Base-by-base conservation (phyloP, 2,888 invertebrate genomes). In the Athalia circularis region DNA sequence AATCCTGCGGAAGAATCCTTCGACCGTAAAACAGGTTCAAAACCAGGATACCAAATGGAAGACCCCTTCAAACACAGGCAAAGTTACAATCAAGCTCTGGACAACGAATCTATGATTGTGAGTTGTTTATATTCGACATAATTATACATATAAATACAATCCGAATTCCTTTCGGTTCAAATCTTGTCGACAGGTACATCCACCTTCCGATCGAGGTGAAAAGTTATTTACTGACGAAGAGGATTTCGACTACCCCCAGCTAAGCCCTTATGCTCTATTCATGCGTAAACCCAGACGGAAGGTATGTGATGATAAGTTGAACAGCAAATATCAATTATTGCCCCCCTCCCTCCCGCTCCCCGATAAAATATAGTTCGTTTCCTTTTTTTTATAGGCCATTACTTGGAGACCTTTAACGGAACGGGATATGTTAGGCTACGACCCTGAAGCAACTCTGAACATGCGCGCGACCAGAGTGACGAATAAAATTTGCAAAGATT, bases 401-500 rank as follows among this genome's bases (percentile, higher is more conserved):
- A 85, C 84, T 3, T 89, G 89, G 89, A 85, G 89, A 6, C 82
- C 85, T n/a, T 81, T 89, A 45, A 83, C 83, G 3, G 83, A 82
- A 76, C 78, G 79, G 2, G 89, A 89, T 57, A 80, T 89, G 59
- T 82, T 85, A 77, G 89, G 86, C 47, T 89, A 88, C 82, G 87
- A 89, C 80, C 87, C 89, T 3, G 85, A 88, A 65, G 87, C 87
- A n/a, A 88, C 85, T 29, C 82, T 90, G 4, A 82, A 86, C 77
- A 86, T 83, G 82, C 86, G 86, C 52, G 87, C 88, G 5, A 82
- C 86, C 5, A 85, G 85, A 70, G 80, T 87, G 74, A 87, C 87
- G 64, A 82, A 87, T 57, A 80, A 80, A 78, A 93, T 93, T 80
- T 92, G 92, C 5, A 87, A 88, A 78, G 92, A 93, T 11, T 93